A percentile compares a stretch with the other conserved stretches of the same genome.
These are phyloP conservation scores for Drosophila nannoptera DNA, from an alignment of 1,140 invertebrate species.

Conservation along the genomic window DNA sequence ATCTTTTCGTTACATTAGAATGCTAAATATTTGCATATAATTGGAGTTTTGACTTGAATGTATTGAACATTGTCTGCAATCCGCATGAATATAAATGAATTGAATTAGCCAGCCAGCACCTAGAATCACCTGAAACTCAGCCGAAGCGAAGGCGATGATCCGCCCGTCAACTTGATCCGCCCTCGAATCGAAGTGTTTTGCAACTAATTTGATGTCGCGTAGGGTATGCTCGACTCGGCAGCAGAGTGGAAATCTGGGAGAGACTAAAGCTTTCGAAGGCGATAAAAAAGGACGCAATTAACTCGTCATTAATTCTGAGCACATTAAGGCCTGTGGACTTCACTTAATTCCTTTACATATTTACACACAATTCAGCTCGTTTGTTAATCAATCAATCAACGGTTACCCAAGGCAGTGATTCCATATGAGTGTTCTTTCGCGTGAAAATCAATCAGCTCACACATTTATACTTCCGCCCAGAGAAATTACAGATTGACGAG, in stretches of 20 bases:
- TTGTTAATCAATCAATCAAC: too few species aligned
- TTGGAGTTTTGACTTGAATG: constrained; percentile 6
- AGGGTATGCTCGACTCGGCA: background rate
- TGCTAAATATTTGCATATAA: constrained; percentile 2
- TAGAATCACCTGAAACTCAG: constrained; percentile 12
- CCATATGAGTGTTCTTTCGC: background rate
- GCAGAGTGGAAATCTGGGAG: background rate
- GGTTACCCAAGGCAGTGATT: background rate
- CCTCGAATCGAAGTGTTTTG: constrained; percentile 15
- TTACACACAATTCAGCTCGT: too few species aligned
- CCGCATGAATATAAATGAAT: constrained; percentile 54
- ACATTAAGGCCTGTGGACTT: background rate
- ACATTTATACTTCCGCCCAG: background rate
- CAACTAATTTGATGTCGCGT: constrained; percentile 11
- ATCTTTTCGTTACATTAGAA: background rate
- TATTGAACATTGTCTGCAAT: constrained; percentile 14
- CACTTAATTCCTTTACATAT: background rate
- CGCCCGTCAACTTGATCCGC: constrained; percentile 23
- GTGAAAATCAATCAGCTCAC: constrained; percentile 40
- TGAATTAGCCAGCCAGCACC: constrained; percentile 38
- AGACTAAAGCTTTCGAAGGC: too few species aligned
- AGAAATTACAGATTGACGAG: too few species aligned
- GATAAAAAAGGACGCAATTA: too few species aligned
- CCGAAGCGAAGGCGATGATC: constrained; percentile 11
- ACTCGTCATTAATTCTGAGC: background rate